Conservation (phyloP, 2,113 vertebrate genomes). For the Poecilia latipinna region DNA sequence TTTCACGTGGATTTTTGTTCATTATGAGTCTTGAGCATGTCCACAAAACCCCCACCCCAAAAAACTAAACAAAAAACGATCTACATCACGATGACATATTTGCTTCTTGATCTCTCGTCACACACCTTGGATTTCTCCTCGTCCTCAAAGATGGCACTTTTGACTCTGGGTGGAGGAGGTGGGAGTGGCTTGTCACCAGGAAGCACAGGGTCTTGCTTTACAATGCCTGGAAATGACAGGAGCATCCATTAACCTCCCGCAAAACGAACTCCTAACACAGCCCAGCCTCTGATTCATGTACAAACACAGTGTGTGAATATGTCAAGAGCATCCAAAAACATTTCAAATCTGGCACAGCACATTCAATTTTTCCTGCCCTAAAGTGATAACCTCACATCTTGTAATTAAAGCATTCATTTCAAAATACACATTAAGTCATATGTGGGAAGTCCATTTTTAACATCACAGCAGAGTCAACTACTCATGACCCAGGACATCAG, state of each 20-base stretch:
- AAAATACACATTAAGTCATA: background rate
- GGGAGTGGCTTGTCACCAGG: conserved; percentile 85
- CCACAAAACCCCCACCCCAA: too few species aligned
- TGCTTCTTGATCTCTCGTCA: background rate
- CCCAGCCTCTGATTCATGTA: background rate
- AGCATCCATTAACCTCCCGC: conserved; percentile 24
- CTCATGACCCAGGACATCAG: conserved; percentile 16
- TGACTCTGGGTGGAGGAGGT: conserved; percentile 85
- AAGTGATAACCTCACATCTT: background rate
- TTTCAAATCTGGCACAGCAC: background rate
- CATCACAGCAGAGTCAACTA: background rate
- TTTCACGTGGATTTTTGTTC: background rate
- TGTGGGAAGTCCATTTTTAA: background rate
- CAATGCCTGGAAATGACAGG: conserved; percentile 85
- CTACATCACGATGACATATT: background rate
- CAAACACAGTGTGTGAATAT: background rate
- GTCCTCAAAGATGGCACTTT: conserved; percentile 93
- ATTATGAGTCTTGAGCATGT: background rate
- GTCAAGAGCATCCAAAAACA: background rate
- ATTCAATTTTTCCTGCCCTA: background rate
- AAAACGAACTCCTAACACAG: conserved; percentile 20
- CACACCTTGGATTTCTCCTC: conserved; percentile 97
- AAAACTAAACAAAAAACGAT: background rate
- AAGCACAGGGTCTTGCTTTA: conserved; percentile 91
- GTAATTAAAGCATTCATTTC: background rate